Base-by-base conservation (phyloP, 2,888 invertebrate genomes). In the Nomada ruficornis region DNA sequence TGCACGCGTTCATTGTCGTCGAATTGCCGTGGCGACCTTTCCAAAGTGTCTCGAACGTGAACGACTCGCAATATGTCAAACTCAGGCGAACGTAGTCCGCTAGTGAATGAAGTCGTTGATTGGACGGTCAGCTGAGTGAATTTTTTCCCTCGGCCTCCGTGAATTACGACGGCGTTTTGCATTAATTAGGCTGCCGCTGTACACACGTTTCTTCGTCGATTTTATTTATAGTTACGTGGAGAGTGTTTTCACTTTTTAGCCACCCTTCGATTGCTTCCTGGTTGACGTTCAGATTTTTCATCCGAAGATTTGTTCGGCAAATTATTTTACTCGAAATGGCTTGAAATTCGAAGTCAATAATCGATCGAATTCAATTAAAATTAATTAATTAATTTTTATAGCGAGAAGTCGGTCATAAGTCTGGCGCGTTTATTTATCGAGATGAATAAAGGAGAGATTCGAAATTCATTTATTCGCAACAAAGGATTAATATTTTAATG, bases 101-200 rank as follows among this genome's bases (percentile, higher is more conserved):
- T 36, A 62, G 36, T 80, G 81, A 80, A 81, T 81, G 80, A 80
- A 80, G 60, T 47, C 60, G 81, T 73, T 81, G 81, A 81, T 81
- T 80, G 79, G 59, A 36, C 60, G 29, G 47, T 36, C 20, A 55
- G 23, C 36, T 23, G 60, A 54, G 64, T 63, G 52, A n/a, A 36
- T n/a, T 50, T 13, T 54, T 57, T 67, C 55, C 54, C 54, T 23
- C 4, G 13, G n/a, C 13, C 26, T n/a, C 13, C 20, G 29, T 50
- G 69, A 69, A 57, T 68, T 63, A 52, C 50, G 54, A 42, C 44
- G 44, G 50, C 29, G 42, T 50, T 29, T 55, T 42, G 55, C 29
- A 55, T 62, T 36, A 67, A 78, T 75, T 76, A 75, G 42, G 20
- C 20, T 15, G 72, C n/a, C 13, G 10, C 4, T 55, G 20, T 55